A percentile compares a stretch with the other conserved stretches of the same genome.
Conservation (phyloP, 2,113 vertebrate species). For the Tonatia bakeri region DNA sequence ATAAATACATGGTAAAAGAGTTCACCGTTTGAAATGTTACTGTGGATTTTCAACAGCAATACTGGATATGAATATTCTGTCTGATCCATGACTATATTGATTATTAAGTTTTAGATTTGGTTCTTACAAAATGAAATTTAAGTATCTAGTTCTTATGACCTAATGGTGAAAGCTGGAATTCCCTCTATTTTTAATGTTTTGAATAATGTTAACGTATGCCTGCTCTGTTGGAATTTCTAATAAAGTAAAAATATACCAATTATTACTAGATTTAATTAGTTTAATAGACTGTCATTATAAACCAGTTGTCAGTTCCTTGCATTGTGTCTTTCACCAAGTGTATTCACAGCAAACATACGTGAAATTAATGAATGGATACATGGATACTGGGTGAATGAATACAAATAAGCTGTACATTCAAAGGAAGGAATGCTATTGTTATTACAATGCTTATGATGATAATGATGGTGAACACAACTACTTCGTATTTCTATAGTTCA, state of each 20-base stretch:
- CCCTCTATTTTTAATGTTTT: background rate
- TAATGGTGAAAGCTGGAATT: background rate
- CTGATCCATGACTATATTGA: conserved; percentile 5
- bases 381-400: background rate
- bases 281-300: background rate
- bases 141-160: background rate
- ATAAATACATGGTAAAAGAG: background rate
- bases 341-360: background rate
- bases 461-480: background rate
- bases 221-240: background rate
- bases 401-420: background rate
- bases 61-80: background rate
- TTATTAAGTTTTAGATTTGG: background rate
- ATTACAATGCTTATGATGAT: background rate
- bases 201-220: background rate
- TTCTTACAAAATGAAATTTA: conserved; percentile 30
- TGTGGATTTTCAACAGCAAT: conserved; percentile 12
- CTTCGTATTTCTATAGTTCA: background rate
- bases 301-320: background rate
- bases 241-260: background rate
- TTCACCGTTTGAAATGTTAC: background rate
- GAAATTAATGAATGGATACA: background rate
- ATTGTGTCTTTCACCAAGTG: background rate
- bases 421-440: background rate
- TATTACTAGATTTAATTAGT: background rate